phyloP scores from a whole-genome alignment of 2,113 vertebrate species.

The Crotalus horridus region DNA sequence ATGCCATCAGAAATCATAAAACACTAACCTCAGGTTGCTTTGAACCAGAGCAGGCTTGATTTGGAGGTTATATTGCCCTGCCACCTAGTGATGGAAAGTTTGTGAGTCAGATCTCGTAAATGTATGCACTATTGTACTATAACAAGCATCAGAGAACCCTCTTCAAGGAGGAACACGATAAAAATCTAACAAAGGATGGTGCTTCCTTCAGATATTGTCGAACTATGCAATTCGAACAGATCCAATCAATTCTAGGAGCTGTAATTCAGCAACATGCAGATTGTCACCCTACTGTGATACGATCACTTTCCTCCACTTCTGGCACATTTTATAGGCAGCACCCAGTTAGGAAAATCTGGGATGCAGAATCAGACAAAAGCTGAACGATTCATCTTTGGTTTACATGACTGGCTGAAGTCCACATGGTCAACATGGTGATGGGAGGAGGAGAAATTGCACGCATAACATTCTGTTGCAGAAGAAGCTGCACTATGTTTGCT shows the following conservation, averaged over 20 bases:
- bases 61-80: constrained; percentile 60
- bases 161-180: fast-evolving
- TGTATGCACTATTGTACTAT: not conserved
- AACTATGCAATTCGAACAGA: not conserved
- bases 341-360: not conserved
- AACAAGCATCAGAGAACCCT: fast-evolving
- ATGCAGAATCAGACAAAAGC: not conserved
- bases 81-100: constrained; percentile 59
- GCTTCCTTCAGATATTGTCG: not conserved
- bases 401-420: not conserved
- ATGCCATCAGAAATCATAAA: not conserved
- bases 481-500: not conserved
- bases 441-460: not conserved
- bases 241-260: not conserved
- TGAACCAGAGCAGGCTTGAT: not conserved
- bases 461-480: not conserved
- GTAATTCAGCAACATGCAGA: not conserved
- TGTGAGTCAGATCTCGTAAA: not conserved
- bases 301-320: not conserved
- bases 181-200: not conserved
- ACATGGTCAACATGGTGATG: not conserved
- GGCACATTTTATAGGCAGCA: not conserved
- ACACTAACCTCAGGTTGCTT: not conserved
- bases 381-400: not conserved
- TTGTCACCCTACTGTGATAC: not conserved